Evolutionary conservation across 2,797 vertebrate species (phyloP), one percentile per base, ranked within the genome.

Genomic region (Prionace glauca): DNA sequence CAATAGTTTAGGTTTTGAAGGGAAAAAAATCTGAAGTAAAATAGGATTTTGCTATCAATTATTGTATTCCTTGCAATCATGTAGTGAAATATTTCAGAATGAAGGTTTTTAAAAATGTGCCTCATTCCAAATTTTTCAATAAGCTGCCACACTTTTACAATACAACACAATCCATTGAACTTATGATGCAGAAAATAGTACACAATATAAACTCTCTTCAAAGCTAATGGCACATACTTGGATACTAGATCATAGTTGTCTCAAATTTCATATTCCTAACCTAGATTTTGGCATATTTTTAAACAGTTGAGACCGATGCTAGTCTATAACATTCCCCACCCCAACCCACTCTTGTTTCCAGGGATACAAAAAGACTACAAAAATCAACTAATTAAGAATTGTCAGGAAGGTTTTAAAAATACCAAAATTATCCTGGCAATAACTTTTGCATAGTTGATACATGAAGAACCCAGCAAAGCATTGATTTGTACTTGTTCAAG

Each of bases 371-470:
- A 74, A 65, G 45, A 91, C 60, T 18, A 32, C 11, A 90, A 91
- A 93, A 74, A 50, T 77, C 41, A 4, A 56, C 72, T 56, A 94
- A 74, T 74, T 56, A 77, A 95, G 60, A 50, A 16, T 77, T 0
- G n/a, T 62, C 32, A 65, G 71, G 71, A 94, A 29, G 24, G 11
- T 20, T 18, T n/a, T 16, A 29, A 77, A 74, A 32, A 60, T 93
- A 36, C 29, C 20, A 41, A 93, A 92, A 45, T 69, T 41, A 74
- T 56, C 24, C 45, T 56, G 26, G 71, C 93, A 56, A 74, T 71
- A 41, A 50, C 29, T 77, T 95, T 95, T 95, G 45, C 72, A 95
- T 74, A 95, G 93, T 77, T 95, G 72, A 77, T 60, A 32, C 3
- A 95, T 77, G 24, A 60, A 65, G 45, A 60, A 26, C 9, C 72